Evolutionary conservation across 2,888 invertebrate genomes (phyloP).

Genomic region (Pteria penguin): DNA sequence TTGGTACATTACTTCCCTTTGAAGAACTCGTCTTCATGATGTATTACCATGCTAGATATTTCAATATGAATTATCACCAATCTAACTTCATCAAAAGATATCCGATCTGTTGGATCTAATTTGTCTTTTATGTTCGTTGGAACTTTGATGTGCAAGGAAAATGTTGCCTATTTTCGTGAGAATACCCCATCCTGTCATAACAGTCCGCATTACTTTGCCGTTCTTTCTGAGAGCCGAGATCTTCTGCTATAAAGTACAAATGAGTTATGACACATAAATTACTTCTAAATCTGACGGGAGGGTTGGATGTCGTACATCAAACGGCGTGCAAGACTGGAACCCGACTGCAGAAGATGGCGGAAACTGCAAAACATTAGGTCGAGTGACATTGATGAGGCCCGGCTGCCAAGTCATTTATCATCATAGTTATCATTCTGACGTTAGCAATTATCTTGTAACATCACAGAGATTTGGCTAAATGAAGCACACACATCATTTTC

Average conservation of each 20-base stretch:
- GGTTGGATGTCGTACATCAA: neutral
- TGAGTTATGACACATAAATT: neutral
- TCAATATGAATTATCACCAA: neutral
- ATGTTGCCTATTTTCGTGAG: neutral
- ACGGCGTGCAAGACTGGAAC: neutral
- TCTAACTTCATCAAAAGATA: neutral
- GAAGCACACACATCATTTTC: neutral
- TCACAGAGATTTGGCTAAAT: neutral
- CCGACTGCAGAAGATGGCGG: neutral
- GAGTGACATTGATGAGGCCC: constrained; percentile 26
- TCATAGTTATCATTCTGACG: neutral
- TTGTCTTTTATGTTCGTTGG: neutral
- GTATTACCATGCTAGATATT: neutral
- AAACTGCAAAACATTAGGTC: neutral
- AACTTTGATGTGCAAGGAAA: neutral
- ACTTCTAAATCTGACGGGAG: neutral
- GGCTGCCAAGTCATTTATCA: constrained; percentile 29
- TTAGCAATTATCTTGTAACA: neutral
- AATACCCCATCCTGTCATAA: neutral
- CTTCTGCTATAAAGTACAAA: neutral
- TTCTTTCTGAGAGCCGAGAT: neutral
- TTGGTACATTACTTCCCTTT: no score
- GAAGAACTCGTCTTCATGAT: no score
- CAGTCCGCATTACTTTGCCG: neutral
- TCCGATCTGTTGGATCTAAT: neutral